phyloP scores from a whole-genome alignment of 2,113 vertebrate species.

The Gasterosteus nipponicus region DNA sequence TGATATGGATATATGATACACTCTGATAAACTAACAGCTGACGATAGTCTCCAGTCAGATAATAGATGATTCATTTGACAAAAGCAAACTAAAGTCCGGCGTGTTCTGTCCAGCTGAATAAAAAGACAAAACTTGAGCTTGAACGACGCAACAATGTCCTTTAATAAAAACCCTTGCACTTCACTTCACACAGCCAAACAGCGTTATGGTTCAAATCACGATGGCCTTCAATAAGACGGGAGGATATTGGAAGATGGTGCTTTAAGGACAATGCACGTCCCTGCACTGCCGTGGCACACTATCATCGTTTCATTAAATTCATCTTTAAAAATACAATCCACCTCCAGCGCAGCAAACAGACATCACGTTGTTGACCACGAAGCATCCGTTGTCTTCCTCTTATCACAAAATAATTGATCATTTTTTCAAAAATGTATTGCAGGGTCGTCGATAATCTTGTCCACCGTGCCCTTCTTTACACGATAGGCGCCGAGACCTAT shows the following conservation, averaged over 20 bases:
- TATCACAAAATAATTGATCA: conserved; percentile 34
- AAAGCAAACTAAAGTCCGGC: not conserved
- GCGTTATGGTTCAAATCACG: not conserved
- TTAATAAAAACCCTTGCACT: conserved; percentile 8
- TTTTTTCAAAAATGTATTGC: conserved; percentile 49
- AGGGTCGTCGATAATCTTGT: conserved; percentile 21
- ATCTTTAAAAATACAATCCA: conserved; percentile 41
- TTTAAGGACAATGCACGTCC: not conserved
- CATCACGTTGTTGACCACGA: conserved; percentile 13
- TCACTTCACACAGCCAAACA: too few relatives aligned
- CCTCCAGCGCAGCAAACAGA: conserved; percentile 18
- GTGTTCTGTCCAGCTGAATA: not conserved
- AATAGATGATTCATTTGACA: conserved; percentile 1
- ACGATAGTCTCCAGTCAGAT: not conserved
- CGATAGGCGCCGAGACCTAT: conserved; percentile 29
- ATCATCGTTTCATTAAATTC: conserved; percentile 50
- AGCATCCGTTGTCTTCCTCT: conserved; percentile 17
- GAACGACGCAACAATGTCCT: conserved; percentile 1
- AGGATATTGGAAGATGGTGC: not conserved
- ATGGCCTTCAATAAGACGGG: conserved; percentile 4
- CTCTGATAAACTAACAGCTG: not conserved
- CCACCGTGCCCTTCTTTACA: conserved; percentile 11
- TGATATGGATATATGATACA: conserved; percentile 14
- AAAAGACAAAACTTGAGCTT: not conserved
- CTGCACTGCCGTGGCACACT: not conserved